A percentile compares a stretch with the other conserved stretches of the same genome.
Evolutionary conservation across 2,113 vertebrate species (phyloP).

Genomic region (Pleuronectes platessa): DNA sequence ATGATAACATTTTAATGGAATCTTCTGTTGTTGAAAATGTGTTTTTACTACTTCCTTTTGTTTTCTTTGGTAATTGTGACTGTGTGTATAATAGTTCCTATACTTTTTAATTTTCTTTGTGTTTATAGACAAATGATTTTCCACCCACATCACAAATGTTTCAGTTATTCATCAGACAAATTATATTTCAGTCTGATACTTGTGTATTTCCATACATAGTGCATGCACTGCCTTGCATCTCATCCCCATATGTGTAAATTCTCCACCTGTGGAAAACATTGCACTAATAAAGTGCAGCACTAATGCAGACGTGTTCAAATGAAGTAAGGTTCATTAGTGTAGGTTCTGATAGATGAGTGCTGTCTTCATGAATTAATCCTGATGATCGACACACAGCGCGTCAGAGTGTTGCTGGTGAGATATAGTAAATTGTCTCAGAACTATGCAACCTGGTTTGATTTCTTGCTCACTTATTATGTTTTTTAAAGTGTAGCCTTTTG

Average conservation of each 20-base stretch:
- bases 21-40: too few species aligned
- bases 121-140: neutral
- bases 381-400: neutral
- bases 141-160: neutral
- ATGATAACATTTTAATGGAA: too few species aligned
- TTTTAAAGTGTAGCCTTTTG: conserved; percentile 45
- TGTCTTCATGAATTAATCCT: neutral
- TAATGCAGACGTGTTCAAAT: neutral
- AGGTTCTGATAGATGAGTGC: neutral
- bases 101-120: neutral
- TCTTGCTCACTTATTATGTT: conserved; percentile 33
- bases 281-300: neutral
- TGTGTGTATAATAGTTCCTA: too few species aligned
- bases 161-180: neutral
- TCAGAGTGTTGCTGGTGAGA: neutral
- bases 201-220: neutral
- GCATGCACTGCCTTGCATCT: too few species aligned
- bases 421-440: neutral
- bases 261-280: neutral
- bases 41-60: too few species aligned
- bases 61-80: too few species aligned
- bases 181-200: too few species aligned
- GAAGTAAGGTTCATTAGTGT: neutral
- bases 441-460: neutral
- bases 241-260: too few species aligned